Evolutionary conservation across 2,797 vertebrate genomes (phyloP), one percentile per base, ranked within the genome.

Genomic region (Morelia viridis): DNA sequence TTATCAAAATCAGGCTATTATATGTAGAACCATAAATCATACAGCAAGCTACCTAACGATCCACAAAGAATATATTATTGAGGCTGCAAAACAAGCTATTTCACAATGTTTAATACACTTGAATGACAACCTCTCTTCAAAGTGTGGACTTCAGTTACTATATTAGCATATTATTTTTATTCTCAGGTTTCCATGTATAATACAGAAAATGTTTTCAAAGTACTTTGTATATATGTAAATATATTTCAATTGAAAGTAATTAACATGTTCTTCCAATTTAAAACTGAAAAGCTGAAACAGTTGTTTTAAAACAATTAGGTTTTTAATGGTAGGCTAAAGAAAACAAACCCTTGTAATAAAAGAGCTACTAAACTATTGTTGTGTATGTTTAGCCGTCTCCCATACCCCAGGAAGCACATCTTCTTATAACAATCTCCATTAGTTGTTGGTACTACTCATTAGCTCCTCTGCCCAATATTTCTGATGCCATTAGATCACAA

Each of bases 41-140:
- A 0, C 89, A 93, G 58, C 83, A 80, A 61, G 26, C 41, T 61
- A 4, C 1, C 10, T 87, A 35, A 41, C 91, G 92, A 84, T 91
- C 35, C 57, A 80, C 24, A 85, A 60, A 93, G 64, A 50, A 85
- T 61, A n/a, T 65, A 13, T 94, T 92, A 28, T 93, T 93, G 64
- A 58, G 57, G 86, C 5, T 86, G 46, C 87, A 56, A 22, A 93
- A 93, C 24, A 22, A 93, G 93, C 71, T 84, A 58, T 0, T 0
- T 92, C 68, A 94, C 15, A 0, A 46, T 65, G 5, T 46, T 93
- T 85, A 87, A 57, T 90, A 85, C 4, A 19, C 35, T 94, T 93
- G 87, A 92, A 64, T 93, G 31, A 60, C 56, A 87, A 1, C 26
- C 41, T 15, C 19, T 11, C 88, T 94, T 95, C 85, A 91, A 92